Evolutionary conservation across 1,140 invertebrate genomes (phyloP), one percentile per base, ranked within the genome.

Genomic region (Caligus rogercresseyi): DNA sequence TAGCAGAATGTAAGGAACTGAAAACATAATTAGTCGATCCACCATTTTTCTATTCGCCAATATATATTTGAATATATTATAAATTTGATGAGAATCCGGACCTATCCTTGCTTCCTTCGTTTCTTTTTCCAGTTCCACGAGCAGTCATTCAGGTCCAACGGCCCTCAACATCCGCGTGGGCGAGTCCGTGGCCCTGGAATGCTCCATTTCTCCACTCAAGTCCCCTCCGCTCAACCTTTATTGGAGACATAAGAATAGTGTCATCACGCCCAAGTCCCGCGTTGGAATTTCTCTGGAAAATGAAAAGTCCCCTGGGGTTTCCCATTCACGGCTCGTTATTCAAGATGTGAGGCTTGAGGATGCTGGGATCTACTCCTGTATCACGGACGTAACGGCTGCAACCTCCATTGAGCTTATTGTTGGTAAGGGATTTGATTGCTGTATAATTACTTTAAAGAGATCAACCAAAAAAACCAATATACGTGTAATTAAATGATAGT

Each of bases 241-340:
- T 21, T 56, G 54, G 54, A 56, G 19, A 2, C 54, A 56, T 20
- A 56, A 56, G n/a, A 25, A 56, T 20, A 25, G 18, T 56, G 54
- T 56, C 19, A 21, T 56, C 20, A 56, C 54, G 3, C 54, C 54
- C 54, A 56, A 56, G 24, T 20, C 20, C 16, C 54, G 54, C 11
- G 24, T 20, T 21, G 54, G 54, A 20, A 25, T 56, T 23, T 21
- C 19, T 16, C 54, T 56, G n/a, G 54, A 56, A 25, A 21, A 20
- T 20, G 54, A 56, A 25, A 56, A 56, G 14, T 56, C 24, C 19
- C 1, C 54, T 3, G 54, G 54, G 54, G 54, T 56, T 2, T 56
- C 54, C 11, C 54, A 56, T 20, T 56, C 54, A 20, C 20, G 24
- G 2, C 20, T 56, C 16, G 54, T 56, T n/a, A 56, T 56, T 3